Evolutionary conservation across 2,888 invertebrate species (phyloP).

Genomic region (Hipparchia semele): DNA sequence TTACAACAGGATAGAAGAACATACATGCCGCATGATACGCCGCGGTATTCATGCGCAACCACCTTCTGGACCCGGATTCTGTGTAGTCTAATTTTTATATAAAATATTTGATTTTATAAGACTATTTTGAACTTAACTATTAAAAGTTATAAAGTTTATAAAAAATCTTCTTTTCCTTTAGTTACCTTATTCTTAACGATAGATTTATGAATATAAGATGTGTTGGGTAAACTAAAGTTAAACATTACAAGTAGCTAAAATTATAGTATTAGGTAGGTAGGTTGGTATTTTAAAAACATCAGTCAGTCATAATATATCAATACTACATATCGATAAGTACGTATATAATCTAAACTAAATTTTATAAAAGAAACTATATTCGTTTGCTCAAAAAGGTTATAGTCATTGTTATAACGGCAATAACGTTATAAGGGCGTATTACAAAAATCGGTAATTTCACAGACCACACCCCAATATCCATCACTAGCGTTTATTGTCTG

Average conservation of each 20-base stretch:
- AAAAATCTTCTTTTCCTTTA: no score
- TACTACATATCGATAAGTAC: no score
- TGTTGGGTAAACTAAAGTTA: no score
- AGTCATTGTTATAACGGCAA: not conserved
- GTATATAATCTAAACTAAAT: no score
- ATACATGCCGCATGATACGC: conserved; percentile 86
- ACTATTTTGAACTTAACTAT: not conserved
- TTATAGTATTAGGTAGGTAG: no score
- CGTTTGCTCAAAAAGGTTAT: not conserved
- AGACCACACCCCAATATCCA: conserved; percentile 30
- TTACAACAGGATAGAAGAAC: conserved; percentile 61
- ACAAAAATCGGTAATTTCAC: conserved; percentile 30
- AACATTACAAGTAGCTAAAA: no score
- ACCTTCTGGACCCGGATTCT: conserved; percentile 87
- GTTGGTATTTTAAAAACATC: no score
- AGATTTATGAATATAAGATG: no score
- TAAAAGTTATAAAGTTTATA: not conserved
- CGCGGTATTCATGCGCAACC: conserved; percentile 88
- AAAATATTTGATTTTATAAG: not conserved
- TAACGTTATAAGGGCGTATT: not conserved
- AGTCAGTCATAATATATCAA: no score
- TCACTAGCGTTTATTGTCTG: conserved; percentile 40
- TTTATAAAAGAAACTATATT: no score
- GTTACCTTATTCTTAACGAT: not conserved
- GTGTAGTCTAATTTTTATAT: conserved; percentile 50